Evolutionary conservation across 2,797 vertebrate species (phyloP), one percentile per base, ranked within the genome.

Genomic region (Amphiprion clarkii): DNA sequence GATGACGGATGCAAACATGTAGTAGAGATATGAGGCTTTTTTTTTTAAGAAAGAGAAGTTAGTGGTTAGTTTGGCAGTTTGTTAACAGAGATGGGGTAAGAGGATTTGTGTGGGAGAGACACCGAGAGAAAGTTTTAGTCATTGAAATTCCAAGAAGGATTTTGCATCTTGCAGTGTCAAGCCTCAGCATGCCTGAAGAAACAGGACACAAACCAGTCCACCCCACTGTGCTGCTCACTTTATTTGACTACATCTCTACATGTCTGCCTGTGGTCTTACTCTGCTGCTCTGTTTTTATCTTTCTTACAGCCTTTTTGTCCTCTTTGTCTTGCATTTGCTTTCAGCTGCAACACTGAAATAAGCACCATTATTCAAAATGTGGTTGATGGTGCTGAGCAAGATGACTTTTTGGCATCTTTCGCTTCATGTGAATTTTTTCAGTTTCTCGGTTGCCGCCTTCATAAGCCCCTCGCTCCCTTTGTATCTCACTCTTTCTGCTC

Each of bases 41-140:
- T 27, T 13, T 53, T 49, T 42, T 21, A 48, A 10, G 29, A 36
- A 40, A 48, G 68, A 19, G 48, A 52, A 55, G 54, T 27, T 19
- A 21, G 58, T 17, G 42, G 65, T 71, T 52, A n/a, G 74, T 71
- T 70, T 77, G 61, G 42, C 69, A 56, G 76, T 76, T 79, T 71
- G 56, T 64, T 78, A 67, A 58, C 44, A 23, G 36, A 52, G 74
- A 74, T 59, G 21, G 62, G 48, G 52, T 8, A 53, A 84, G 64
- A 69, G 79, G 85, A 87, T 88, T 81, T 80, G 51, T 55, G 77
- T 46, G 27, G 44, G 39, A 57, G 48, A 83, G 55, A 71, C 57
- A 66, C 59, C 42, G 61, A 33, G 17, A 54, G 63, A 84, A 85
- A 80, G 59, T 81, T 80, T 76, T 55, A 74, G 70, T 66, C 69